These are phyloP conservation scores for Brotogeris chrysoptera DNA, from an alignment of 2,797 vertebrate genomes.

Conservation along the genomic window DNA sequence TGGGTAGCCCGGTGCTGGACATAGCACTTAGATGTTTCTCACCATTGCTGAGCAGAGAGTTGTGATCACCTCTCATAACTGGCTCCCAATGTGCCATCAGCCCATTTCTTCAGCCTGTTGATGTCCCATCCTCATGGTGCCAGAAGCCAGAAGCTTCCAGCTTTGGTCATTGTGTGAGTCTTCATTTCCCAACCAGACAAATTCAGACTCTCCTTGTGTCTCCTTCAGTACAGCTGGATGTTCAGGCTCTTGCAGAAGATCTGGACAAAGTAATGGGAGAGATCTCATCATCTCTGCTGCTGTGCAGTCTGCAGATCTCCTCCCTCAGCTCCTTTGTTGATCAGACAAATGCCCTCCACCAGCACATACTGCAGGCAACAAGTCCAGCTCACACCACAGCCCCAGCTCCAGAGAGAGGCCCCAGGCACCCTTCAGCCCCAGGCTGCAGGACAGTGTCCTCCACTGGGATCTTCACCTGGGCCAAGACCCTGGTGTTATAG, in stretches of 20 bases:
- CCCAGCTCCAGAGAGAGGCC: rapidly evolving
- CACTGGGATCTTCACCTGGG: neutral
- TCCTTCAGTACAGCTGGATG: neutral
- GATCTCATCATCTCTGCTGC: neutral
- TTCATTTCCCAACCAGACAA: neutral
- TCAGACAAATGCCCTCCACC: rapidly evolving
- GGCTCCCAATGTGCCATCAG: neutral
- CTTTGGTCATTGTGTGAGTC: neutral
- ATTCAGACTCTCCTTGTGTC: neutral
- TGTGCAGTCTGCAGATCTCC: neutral
- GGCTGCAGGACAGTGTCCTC: neutral
- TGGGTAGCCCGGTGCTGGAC: neutral
- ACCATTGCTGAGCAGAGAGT: neutral
- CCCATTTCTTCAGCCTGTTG: neutral
- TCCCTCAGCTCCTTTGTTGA: neutral
- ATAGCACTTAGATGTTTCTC: neutral
- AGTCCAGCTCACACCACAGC: neutral
- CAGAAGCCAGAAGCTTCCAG: neutral
- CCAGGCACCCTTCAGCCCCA: neutral
- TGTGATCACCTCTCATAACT: neutral
- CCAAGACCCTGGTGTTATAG: neutral
- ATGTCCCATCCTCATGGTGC: neutral
- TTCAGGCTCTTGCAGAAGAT: neutral
- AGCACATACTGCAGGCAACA: neutral
- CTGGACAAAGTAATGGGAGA: too few species aligned